phyloP scores from a whole-genome alignment of 1,140 invertebrate species.

The Homalodisca vitripennis region DNA sequence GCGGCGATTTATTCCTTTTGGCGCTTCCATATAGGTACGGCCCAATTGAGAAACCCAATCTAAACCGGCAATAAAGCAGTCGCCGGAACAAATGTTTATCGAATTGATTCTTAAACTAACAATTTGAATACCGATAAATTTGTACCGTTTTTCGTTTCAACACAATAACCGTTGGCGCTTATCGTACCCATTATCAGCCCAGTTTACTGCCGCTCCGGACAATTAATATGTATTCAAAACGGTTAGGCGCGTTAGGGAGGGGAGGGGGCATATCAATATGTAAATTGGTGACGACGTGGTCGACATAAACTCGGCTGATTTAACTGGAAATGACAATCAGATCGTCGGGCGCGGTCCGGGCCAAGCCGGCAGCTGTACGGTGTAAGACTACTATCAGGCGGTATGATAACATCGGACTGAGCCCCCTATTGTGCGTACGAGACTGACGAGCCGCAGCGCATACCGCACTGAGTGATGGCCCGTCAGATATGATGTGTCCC shows the following conservation, averaged over 20 bases:
- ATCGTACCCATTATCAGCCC: constrained; percentile 6
- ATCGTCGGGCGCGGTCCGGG: background rate
- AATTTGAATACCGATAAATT: background rate
- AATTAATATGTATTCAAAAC: constrained; percentile 21
- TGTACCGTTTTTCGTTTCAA: constrained; percentile 7
- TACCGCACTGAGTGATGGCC: too few species aligned
- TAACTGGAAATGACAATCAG: constrained; percentile 27
- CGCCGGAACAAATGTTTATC: background rate
- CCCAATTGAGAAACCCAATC: background rate
- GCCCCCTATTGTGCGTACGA: background rate
- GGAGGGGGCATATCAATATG: constrained; percentile 18
- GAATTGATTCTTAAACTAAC: background rate
- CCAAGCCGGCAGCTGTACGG: background rate
- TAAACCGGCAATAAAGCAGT: constrained; percentile 3
- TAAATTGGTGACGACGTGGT: constrained; percentile 10
- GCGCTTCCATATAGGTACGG: constrained; percentile 14
- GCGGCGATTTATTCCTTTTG: constrained; percentile 17
- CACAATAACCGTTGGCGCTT: background rate
- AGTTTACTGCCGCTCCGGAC: background rate
- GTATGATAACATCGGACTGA: background rate
- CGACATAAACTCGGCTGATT: constrained; percentile 2
- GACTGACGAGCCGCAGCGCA: background rate
- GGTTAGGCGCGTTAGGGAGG: background rate
- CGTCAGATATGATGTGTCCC: too few species aligned
- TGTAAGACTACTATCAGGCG: too few species aligned